Evolutionary conservation across 2,888 invertebrate genomes (phyloP), one percentile per base, ranked within the genome.

Genomic region (Trypoxylon attenuatum): DNA sequence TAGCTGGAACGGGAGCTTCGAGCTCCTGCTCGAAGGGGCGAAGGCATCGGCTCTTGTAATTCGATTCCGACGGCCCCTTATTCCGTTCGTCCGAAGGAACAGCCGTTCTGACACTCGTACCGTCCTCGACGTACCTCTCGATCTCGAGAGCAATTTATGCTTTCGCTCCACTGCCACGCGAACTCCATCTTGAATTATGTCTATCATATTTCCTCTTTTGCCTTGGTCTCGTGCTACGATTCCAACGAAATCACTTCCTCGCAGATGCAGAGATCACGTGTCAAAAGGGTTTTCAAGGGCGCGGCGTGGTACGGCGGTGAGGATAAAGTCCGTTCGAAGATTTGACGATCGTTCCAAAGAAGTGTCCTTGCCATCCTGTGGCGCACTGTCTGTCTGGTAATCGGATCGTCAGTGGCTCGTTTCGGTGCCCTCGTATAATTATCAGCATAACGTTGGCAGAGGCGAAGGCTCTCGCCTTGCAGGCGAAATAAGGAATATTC

Each of bases 41-140:
- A 79, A 74, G 65, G 73, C 73, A 73, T 77, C 66, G 52, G 52
- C 67, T 13, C n/a, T 13, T 64, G 76, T 81, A 81, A 81, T 80
- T 82, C 78, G 79, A 82, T 80, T 81, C 73, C 66, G 25, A 42
- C 60, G 52, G 18, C 49, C 56, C 69, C 45, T 47, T 62, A 38
- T 50, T 63, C 46, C 59, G 51, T 49, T 53, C 69, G 52, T 46
- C 55, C 56, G 56, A 45, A 51, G 49, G 39, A 54, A 56, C 62
- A 33, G 39, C 19, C 55, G 57, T 54, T 46, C 51, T 55, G 61
- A 62, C 73, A 51, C 66, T 70, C 10, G 66, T 60, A 68, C 59
- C 50, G 51, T 27, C 39, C 50, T 58, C 63, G 46, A 16, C 49
- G 56, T 27, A 53, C 42, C 43, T 52, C 50, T 16, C 54, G 47